Conservation (phyloP, 2,888 invertebrate species). For the Hetaerina titia region DNA sequence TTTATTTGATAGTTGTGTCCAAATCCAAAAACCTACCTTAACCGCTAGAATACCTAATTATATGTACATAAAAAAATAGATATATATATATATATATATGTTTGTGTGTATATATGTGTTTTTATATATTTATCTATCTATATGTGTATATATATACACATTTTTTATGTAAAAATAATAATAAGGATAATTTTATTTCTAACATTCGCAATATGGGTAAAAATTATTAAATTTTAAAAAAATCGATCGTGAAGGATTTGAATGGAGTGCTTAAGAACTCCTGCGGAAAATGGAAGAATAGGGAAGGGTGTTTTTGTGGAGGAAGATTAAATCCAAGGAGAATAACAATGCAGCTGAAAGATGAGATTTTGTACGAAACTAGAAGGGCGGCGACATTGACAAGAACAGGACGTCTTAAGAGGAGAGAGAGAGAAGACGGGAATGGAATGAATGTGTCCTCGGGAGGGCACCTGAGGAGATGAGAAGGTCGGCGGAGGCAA, state of each 20-base stretch:
- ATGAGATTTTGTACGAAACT: neutral
- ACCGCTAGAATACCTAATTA: too few relatives aligned
- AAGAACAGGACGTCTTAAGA: neutral
- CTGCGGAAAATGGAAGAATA: neutral
- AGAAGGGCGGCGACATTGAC: neutral
- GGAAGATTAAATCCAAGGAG: constrained; percentile 3
- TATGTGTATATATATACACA: too few relatives aligned
- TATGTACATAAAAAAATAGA: too few relatives aligned
- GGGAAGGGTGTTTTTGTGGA: neutral
- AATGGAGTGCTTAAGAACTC: neutral
- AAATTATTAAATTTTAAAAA: too few relatives aligned
- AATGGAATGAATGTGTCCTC: neutral
- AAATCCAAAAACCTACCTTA: too few relatives aligned
- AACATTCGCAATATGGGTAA: too few relatives aligned
- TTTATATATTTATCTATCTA: too few relatives aligned
- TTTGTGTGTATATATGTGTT: too few relatives aligned
- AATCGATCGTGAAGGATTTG: neutral
- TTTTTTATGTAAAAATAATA: too few relatives aligned
- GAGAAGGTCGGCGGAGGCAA: neutral
- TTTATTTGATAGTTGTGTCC: too few relatives aligned
- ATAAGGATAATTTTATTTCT: too few relatives aligned
- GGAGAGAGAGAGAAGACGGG: neutral
- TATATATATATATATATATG: too few relatives aligned
- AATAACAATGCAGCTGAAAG: neutral
- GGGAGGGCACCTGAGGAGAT: neutral